Conservation (phyloP, 2,888 invertebrate genomes). For the Cheilosia soror region DNA sequence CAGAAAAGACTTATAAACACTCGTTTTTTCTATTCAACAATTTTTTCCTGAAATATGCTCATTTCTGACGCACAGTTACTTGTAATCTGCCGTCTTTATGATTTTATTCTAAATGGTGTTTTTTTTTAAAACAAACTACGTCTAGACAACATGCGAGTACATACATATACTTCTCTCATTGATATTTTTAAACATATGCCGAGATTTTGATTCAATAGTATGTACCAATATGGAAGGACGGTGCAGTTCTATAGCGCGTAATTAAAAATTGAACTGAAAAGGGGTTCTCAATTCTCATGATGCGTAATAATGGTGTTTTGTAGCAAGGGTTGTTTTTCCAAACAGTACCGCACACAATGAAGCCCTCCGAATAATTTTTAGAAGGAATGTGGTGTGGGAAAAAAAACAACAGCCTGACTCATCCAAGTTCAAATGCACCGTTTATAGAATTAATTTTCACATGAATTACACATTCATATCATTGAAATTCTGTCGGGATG, state of each 20-base stretch:
- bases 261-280: conserved; percentile 30
- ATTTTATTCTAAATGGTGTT: not conserved
- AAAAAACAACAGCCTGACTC: conserved; percentile 36
- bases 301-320: conserved; percentile 2
- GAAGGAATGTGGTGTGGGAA: conserved; percentile 39
- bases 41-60: not conserved
- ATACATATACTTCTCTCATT: conserved; percentile 33
- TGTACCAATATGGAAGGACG: conserved; percentile 6
- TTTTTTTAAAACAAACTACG: not conserved
- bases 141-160: not conserved
- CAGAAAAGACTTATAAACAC: conserved; percentile 4
- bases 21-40: conserved; percentile 14
- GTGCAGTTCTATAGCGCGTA: conserved; percentile 1
- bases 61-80: conserved; percentile 31
- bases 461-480: conserved; percentile 39
- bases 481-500: conserved; percentile 70
- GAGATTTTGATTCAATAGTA: conserved; percentile 43
- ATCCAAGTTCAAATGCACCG: conserved; percentile 47
- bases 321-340: conserved; percentile 40
- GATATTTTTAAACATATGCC: conserved; percentile 26
- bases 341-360: not conserved
- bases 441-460: conserved; percentile 66
- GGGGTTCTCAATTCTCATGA: conserved; percentile 40
- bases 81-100: conserved; percentile 26
- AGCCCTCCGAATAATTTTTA: conserved; percentile 54